Conservation (phyloP, 2,888 invertebrate genomes). For the Epinotia demarniana region DNA sequence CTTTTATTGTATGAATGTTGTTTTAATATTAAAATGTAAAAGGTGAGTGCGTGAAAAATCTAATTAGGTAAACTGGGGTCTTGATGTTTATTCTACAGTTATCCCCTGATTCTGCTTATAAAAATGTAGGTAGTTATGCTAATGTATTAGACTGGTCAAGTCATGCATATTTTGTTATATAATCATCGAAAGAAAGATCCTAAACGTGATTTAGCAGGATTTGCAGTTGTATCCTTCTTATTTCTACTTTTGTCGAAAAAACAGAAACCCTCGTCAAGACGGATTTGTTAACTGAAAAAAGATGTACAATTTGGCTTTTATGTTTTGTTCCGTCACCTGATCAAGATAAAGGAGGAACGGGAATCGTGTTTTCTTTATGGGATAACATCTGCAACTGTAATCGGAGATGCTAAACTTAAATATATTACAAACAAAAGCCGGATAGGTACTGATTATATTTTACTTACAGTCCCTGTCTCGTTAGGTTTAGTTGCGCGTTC, state of each 20-base stretch:
- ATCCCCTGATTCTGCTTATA: neutral
- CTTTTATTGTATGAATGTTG: conserved; percentile 50
- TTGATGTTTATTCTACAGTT: neutral
- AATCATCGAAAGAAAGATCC: conserved; percentile 68
- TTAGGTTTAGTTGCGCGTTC: neutral
- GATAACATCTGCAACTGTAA: conserved; percentile 31
- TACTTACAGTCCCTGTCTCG: neutral
- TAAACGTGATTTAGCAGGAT: conserved; percentile 73
- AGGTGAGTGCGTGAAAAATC: neutral
- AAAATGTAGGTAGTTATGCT: neutral
- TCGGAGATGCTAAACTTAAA: conserved; percentile 31
- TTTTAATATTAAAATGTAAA: conserved; percentile 35
- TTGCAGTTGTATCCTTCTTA: conserved; percentile 75
- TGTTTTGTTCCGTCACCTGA: conserved; percentile 78
- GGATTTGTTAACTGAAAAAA: conserved; percentile 82
- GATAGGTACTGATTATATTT: neutral
- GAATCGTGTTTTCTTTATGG: conserved; percentile 50
- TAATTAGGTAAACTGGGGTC: neutral
- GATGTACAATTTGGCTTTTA: conserved; percentile 78
- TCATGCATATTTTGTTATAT: conserved; percentile 50
- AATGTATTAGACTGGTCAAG: neutral
- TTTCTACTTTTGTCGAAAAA: conserved; percentile 73
- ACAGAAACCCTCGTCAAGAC: conserved; percentile 78
- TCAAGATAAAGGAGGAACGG: conserved; percentile 65
- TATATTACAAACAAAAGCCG: conserved; percentile 17